Evolutionary conservation across 1,140 invertebrate genomes (phyloP).

Genomic region (Cepaea nemoralis): DNA sequence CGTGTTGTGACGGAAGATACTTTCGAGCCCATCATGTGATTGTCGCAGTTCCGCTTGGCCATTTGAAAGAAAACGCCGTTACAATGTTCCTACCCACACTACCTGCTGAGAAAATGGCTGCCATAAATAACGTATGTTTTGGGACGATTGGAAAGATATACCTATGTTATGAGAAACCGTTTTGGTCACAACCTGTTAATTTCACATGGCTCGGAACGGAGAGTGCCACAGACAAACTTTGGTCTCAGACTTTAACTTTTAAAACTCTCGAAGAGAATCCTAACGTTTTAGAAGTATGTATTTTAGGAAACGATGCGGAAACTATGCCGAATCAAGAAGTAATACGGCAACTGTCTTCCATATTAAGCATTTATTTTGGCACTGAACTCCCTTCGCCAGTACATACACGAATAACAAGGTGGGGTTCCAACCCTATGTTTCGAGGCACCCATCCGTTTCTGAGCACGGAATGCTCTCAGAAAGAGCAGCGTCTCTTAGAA

Average conservation of each 20-base stretch:
- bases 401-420: not conserved
- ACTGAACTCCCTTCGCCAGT: not conserved
- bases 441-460: slow-evolving; percentile 6
- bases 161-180: not conserved
- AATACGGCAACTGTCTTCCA: not conserved
- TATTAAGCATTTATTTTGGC: not conserved
- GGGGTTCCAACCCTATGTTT: not conserved
- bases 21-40: slow-evolving; percentile 15
- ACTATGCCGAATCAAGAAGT: not conserved
- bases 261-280: not conserved
- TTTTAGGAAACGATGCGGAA: not conserved
- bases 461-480: not conserved
- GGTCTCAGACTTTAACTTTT: not conserved
- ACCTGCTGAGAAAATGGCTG: not conserved
- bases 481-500: not conserved
- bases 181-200: not conserved
- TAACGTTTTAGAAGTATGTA: not conserved
- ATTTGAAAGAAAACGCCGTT: slow-evolving; percentile 1
- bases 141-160: not conserved
- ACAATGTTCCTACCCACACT: not conserved
- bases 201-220: not conserved
- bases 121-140: not conserved
- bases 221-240: not conserved
- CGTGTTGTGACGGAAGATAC: not conserved
- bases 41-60: not conserved